Base-by-base conservation (phyloP, 2,888 invertebrate genomes). In the Sphaeridia pumilis region DNA sequence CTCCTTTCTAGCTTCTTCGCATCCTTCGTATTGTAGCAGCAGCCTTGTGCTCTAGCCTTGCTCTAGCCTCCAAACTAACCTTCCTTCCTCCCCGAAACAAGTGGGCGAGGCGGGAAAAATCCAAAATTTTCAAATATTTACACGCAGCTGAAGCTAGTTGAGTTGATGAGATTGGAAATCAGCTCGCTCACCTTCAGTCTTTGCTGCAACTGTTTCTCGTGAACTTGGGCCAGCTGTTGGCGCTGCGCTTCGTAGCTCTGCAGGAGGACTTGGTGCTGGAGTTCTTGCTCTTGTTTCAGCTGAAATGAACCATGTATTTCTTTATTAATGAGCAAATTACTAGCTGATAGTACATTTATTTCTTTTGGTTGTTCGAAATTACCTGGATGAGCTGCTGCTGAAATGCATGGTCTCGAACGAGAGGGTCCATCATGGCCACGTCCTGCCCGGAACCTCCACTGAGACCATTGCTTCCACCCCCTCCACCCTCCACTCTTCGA, bases 201-300 rank as follows among this genome's bases (percentile, higher is more conserved):
- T 70, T 87, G 87, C 72, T 84, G 78, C 66, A 90, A 76, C 72
- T 90, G 88, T 68, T 87, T 83, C 73, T 90, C 87, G 73, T 92
- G 90, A 70, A 89, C 83, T 71, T 88, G 82, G 63, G 87, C 87
- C 58, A 92, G 76, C 73, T 89, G 87, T 70, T 89, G 86, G 67
- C 87, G 84, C 71, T 89, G 88, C 68, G 85, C 87, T 72, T 89
- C 88, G 75, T 87, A 92, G 71, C 87, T 86, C 72, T 89, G 88
- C 69, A 87, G 77, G 65, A 92, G 77, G 68, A 88, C 84, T 74
- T 89, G 87, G 70, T 90, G 89, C 71, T 92, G 89, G 68, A 89
- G 74, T 73, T 90, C 87, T 72, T 92, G 90, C 71, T 88, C 87
- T 74, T 89, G 87, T 78, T 89, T 89, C 71, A 92, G 77, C 86